Evolutionary conservation across 2,113 vertebrate species (phyloP).

Genomic region (Hippocampus comes): DNA sequence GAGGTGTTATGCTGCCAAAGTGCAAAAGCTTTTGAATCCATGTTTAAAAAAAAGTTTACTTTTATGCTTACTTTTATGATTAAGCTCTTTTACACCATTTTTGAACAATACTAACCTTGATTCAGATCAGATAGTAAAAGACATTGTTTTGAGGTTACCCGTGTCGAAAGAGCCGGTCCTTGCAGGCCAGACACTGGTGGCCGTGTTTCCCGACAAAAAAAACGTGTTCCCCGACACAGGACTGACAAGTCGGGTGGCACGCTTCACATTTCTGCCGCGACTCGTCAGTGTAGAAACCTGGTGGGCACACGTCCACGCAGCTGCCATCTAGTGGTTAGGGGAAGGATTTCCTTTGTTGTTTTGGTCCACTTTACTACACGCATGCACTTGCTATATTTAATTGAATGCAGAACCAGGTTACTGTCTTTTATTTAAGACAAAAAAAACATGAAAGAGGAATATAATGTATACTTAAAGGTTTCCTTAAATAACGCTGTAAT

Average conservation of each 20-base stretch:
- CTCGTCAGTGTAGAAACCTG: slow-evolving; percentile 73
- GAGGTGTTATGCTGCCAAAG: no score
- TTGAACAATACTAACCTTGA: no score
- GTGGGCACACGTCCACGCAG: slow-evolving; percentile 79
- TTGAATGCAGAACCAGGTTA: no score
- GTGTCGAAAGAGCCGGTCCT: slow-evolving; percentile 73
- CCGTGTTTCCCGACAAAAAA: slow-evolving; percentile 74
- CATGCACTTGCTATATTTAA: not conserved
- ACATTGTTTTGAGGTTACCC: slow-evolving; percentile 68
- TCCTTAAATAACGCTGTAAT: not conserved
- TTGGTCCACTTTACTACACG: not conserved
- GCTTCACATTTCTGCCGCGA: slow-evolving; percentile 65
- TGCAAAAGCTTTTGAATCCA: no score
- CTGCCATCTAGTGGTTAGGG: slow-evolving; percentile 72
- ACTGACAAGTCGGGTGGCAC: slow-evolving; percentile 79
- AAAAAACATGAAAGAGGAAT: not conserved
- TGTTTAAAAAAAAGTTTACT: no score
- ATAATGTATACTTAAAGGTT: not conserved
- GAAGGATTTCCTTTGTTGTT: not conserved
- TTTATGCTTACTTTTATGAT: no score
- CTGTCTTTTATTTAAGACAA: no score
- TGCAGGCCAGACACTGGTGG: slow-evolving; percentile 81
- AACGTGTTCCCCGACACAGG: slow-evolving; percentile 78
- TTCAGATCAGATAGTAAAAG: no score
- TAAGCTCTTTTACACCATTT: no score